A percentile compares a stretch with the other conserved stretches of the same genome.
These are phyloP conservation scores for Lasioglossum zephyrum DNA, from an alignment of 2,888 invertebrate genomes.

Conservation along the genomic window DNA sequence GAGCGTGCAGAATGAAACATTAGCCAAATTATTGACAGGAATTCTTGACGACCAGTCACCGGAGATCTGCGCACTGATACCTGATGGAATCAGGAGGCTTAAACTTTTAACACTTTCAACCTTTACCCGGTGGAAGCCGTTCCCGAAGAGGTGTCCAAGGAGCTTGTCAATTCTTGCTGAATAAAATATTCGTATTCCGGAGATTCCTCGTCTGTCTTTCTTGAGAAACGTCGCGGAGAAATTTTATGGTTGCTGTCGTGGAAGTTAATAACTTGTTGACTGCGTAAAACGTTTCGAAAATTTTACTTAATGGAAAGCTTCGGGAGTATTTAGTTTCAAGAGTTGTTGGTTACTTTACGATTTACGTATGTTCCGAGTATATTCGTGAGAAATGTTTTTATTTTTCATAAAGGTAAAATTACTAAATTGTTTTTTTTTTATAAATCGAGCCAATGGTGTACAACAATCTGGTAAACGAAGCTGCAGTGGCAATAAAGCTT, in stretches of 20 bases:
- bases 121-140: neutral
- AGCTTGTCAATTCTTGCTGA: neutral
- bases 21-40: neutral
- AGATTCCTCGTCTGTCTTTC: neutral
- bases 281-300: neutral
- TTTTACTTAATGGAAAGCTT: neutral
- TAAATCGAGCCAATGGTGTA: neutral
- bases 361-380: neutral
- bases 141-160: neutral
- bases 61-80: neutral
- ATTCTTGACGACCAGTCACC: neutral
- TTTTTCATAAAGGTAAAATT: no score
- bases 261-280: neutral
- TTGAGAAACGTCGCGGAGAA: neutral
- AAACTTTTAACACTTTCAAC: neutral
- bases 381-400: no score
- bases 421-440: neutral
- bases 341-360: neutral
- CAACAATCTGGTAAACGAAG: neutral
- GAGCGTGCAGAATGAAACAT: conserved; percentile 11
- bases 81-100: neutral
- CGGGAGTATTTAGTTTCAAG: neutral
- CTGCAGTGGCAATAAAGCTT: neutral
- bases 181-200: neutral
- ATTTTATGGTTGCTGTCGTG: neutral